Evolutionary conservation across 1,140 invertebrate species (phyloP), one percentile per base, ranked within the genome.

Genomic region (Leptonema lineaticorne): DNA sequence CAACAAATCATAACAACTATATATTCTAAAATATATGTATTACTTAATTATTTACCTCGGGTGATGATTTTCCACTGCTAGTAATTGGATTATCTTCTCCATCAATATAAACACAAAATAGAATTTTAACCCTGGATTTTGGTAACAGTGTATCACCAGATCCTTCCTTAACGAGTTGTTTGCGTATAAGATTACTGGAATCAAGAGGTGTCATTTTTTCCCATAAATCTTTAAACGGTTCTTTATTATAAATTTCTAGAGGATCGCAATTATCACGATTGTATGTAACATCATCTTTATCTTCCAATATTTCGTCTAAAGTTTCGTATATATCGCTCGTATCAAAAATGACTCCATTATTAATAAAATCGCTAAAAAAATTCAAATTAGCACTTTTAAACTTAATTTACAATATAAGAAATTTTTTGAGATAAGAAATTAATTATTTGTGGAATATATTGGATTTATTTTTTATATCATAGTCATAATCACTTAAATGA

Each of bases 221-320:
- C 69, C 69, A 68, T 27, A 71, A 20, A 24, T 48, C 28, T 7
- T 48, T 45, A 29, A 71, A 71, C 24, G 69, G 53, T 28, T 67
- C 33, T 41, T 48, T 30, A 18, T 16, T 29, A 28, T 30, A 50
- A 1, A 30, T 28, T 8, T 27, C 27, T 1, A 64, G 7, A 28
- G 26, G 27, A 50, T 64, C 46, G 28, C 2, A 53, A 30, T 6
- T 59, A 56, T 30, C 16, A 26, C 8, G 22, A 3, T 64, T 24
- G 22, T 63, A 16, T 24, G 22, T 45, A 57, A 37, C 59, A 20
- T 50, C 26, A 33, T 64, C 62, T 2, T 50, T 18, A 50, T 28
- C 26, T 16, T 29, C 62, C 1, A 63, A 8, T 6, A 18, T 27
- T 2, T 33, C 28, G 24, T 56, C 20, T 7, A 57, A 24, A 9